phyloP scores from a whole-genome alignment of 1,140 invertebrate species.

The Fragariocoptes setiger region DNA sequence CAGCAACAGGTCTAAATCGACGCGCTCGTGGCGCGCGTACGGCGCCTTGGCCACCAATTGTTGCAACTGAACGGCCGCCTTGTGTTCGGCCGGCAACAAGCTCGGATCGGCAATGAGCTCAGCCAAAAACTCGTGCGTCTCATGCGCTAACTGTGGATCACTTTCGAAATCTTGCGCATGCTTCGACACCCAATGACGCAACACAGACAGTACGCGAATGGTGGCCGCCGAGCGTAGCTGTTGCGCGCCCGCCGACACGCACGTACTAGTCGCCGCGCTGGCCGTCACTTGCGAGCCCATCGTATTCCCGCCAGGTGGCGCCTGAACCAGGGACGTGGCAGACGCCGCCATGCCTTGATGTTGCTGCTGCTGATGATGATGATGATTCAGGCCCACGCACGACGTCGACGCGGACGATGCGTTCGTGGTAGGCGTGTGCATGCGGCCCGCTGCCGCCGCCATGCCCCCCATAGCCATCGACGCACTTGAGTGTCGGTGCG shows the following conservation, averaged over 20 bases:
- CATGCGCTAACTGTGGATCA: constrained; percentile 33
- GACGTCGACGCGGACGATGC: too few species aligned
- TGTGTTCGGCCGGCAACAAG: constrained; percentile 57
- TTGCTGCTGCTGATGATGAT: constrained; percentile 11
- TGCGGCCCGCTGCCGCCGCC: too few species aligned
- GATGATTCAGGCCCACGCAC: too few species aligned
- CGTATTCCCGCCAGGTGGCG: too few species aligned
- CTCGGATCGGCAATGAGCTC: constrained; percentile 54
- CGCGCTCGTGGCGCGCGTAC: constrained; percentile 22
- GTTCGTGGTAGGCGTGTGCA: too few species aligned
- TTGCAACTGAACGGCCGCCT: constrained; percentile 46
- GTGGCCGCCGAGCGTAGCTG: constrained; percentile 42
- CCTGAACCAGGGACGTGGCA: too few species aligned
- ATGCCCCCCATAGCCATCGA: too few species aligned
- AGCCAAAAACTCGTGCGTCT: constrained; percentile 56
- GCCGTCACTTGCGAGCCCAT: too few species aligned
- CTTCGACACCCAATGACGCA: constrained; percentile 41
- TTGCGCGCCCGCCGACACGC: too few species aligned
- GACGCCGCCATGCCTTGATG: too few species aligned
- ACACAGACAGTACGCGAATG: constrained; percentile 62
- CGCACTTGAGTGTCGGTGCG: too few species aligned
- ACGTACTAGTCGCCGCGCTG: too few species aligned
- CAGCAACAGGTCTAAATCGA: constrained; percentile 37
- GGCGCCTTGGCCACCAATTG: constrained; percentile 37
- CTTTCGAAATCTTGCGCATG: constrained; percentile 49